These are phyloP conservation scores for Hiodon alosoides DNA, from an alignment of 2,113 vertebrate species.

Conservation along the genomic window DNA sequence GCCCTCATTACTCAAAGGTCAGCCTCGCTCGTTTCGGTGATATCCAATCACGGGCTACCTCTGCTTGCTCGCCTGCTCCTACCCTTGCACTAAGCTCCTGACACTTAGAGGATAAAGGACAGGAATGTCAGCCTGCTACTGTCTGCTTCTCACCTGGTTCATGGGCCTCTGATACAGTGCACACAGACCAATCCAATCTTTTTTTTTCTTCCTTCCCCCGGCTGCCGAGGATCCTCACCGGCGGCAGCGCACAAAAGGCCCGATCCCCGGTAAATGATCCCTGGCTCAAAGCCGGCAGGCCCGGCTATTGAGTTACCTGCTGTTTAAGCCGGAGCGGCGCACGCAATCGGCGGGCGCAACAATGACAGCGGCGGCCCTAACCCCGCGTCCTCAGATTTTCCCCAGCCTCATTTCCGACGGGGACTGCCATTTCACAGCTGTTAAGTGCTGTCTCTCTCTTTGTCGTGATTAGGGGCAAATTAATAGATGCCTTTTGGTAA, in stretches of 20 bases:
- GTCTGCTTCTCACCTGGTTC: no score
- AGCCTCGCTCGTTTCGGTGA: no score
- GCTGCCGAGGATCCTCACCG: no score
- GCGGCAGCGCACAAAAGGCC: neutral
- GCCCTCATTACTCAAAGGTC: no score
- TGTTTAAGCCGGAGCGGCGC: neutral
- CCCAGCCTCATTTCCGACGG: slow-evolving; percentile 16
- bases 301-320: slow-evolving; percentile 9
- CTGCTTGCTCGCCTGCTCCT: no score
- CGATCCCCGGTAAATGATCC: neutral
- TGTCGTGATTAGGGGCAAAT: slow-evolving; percentile 31
- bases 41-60: no score
- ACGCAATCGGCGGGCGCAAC: slow-evolving; percentile 8
- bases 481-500: slow-evolving; percentile 38
- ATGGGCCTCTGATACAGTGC: no score
- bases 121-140: no score
- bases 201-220: no score
- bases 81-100: no score
- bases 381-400: slow-evolving; percentile 12
- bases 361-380: slow-evolving; percentile 23
- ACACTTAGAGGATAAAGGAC: no score
- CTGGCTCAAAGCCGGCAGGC: neutral
- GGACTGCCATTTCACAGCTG: slow-evolving; percentile 33
- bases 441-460: slow-evolving; percentile 33
- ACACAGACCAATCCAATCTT: no score